phyloP scores from a whole-genome alignment of 2,797 vertebrate species.

The Rhinoraja longicauda region DNA sequence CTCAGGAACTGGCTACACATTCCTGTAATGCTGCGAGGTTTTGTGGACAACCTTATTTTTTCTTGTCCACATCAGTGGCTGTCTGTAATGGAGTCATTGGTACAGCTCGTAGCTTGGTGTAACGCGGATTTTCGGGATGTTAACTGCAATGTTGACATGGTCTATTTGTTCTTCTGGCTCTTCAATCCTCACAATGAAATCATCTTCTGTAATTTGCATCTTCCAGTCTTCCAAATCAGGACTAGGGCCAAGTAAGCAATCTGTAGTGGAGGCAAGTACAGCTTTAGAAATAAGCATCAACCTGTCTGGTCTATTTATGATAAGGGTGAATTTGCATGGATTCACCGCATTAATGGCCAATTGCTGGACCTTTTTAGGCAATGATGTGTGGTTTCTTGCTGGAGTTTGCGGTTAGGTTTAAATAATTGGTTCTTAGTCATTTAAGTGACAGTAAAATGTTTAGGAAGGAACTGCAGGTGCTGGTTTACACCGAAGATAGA shows the following conservation, averaged over 20 bases:
- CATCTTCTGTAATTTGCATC: not conserved
- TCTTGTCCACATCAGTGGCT: not conserved
- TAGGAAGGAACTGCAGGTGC: too few species aligned
- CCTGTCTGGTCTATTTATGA: not conserved
- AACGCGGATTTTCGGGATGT: not conserved
- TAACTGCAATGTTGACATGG: not conserved
- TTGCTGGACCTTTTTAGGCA: not conserved
- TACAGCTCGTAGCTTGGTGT: not conserved
- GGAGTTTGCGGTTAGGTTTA: too few species aligned
- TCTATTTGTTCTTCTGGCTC: not conserved
- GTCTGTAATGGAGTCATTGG: not conserved
- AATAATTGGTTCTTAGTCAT: too few species aligned
- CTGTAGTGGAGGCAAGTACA: not conserved
- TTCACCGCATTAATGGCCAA: not conserved
- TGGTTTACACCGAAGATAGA: too few species aligned
- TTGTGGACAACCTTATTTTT: not conserved
- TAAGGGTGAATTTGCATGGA: not conserved
- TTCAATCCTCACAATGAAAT: not conserved
- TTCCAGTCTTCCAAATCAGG: not conserved
- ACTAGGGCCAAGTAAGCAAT: conserved; percentile 12
- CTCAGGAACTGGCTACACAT: not conserved
- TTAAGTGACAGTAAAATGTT: too few species aligned
- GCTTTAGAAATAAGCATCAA: not conserved
- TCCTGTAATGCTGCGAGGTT: not conserved
- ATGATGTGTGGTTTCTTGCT: too few species aligned